A percentile compares a stretch with the other conserved stretches of the same genome.
phyloP scores from a whole-genome alignment of 1,140 invertebrate species.

The Platyscapa corneri region DNA sequence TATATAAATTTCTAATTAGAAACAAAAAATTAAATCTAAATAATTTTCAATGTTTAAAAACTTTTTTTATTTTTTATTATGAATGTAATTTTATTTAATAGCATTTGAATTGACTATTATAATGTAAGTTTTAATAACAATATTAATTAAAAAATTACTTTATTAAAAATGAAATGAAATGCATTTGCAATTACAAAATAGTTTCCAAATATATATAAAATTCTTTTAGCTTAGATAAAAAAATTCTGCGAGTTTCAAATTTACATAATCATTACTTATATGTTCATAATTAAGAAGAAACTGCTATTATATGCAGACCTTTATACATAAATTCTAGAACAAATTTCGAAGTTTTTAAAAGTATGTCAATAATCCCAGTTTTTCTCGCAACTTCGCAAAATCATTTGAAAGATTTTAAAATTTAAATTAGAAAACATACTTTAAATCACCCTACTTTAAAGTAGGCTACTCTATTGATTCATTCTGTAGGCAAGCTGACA shows the following conservation, averaged over 20 bases:
- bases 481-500: not conserved
- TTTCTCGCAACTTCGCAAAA: conserved; percentile 34
- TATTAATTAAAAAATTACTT: no score
- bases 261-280: not conserved
- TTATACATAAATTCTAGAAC: no score
- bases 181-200: no score
- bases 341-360: conserved; percentile 41
- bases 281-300: not conserved
- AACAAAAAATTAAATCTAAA: no score
- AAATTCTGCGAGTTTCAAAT: not conserved
- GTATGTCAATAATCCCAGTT: conserved; percentile 47
- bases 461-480: conserved; percentile 48
- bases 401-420: conserved; percentile 51
- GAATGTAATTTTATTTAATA: no score
- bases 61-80: no score
- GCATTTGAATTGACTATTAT: no score
- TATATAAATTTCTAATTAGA: no score
- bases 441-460: conserved; percentile 40
- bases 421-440: conserved; percentile 50
- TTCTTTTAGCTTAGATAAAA: not conserved
- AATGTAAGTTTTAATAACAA: no score
- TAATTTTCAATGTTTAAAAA: no score
- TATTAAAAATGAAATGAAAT: no score
- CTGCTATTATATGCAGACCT: conserved; percentile 14
- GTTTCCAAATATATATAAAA: not conserved